Conservation (phyloP, 1,140 invertebrate genomes). For the Neodiprion virginianus region DNA sequence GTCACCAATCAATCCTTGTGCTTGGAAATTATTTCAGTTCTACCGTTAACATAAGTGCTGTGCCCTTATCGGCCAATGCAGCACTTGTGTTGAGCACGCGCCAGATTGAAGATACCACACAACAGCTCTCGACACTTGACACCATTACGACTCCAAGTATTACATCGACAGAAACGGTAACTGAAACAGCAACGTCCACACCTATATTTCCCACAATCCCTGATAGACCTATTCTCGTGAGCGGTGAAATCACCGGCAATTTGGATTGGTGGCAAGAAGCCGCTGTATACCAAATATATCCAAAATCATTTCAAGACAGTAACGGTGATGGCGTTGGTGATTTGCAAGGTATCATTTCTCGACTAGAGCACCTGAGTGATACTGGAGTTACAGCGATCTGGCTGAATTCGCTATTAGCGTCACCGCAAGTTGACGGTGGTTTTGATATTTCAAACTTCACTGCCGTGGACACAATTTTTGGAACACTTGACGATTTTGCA, state of each 20-base stretch:
- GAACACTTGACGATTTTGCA: conserved; percentile 73
- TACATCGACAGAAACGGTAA: too few relatives aligned
- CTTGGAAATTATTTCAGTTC: too few relatives aligned
- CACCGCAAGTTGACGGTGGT: conserved; percentile 61
- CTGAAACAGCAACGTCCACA: too few relatives aligned
- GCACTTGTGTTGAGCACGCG: too few relatives aligned
- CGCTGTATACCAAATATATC: conserved; percentile 72
- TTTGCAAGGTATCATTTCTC: conserved; percentile 52
- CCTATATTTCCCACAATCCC: too few relatives aligned
- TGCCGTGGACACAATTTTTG: conserved; percentile 61
- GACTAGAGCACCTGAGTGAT: conserved; percentile 55
- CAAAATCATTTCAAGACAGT: conserved; percentile 72
- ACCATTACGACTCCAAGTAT: too few relatives aligned
- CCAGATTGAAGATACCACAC: too few relatives aligned
- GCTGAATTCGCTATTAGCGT: conserved; percentile 64
- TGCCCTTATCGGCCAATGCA: too few relatives aligned
- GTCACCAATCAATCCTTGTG: too few relatives aligned
- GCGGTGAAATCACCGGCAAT: neutral
- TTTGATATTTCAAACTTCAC: conserved; percentile 64
- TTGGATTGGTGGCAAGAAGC: conserved; percentile 71
- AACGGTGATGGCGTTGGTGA: conserved; percentile 76
- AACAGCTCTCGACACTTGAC: too few relatives aligned
- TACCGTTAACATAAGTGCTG: too few relatives aligned
- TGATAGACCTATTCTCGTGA: neutral
- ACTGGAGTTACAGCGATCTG: conserved; percentile 64